Percentiles rank a stretch among this genome's conserved stretches.
Evolutionary conservation across 2,113 vertebrate genomes (phyloP).

Genomic region (Rousettus leschenaultii): DNA sequence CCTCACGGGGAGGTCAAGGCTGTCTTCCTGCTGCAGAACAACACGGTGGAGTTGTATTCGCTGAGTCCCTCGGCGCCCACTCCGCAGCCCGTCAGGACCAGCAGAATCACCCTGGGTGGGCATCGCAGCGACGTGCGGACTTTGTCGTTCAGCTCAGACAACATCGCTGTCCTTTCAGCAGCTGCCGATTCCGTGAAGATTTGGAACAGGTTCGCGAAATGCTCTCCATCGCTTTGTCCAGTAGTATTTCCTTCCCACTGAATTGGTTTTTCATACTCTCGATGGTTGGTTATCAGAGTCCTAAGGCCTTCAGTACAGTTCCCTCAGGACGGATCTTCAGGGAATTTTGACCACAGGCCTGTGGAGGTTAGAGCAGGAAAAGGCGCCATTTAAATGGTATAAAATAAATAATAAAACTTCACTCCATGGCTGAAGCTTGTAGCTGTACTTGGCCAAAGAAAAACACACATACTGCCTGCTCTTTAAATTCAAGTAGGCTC

Average conservation of each 20-base stretch:
- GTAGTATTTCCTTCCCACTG: not conserved
- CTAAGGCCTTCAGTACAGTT: not conserved
- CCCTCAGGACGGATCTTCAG: not conserved
- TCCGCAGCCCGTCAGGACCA: conserved; percentile 81
- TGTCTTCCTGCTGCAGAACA: conserved; percentile 93
- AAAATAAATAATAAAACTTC: not conserved
- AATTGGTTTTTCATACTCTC: not conserved
- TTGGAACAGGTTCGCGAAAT: conserved; percentile 92
- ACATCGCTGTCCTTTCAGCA: conserved; percentile 94
- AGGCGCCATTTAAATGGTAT: not conserved
- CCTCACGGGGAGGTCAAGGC: conserved; percentile 91
- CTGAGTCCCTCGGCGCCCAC: conserved; percentile 78
- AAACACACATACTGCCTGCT: not conserved
- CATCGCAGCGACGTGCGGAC: conserved; percentile 95
- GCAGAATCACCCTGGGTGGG: conserved; percentile 89
- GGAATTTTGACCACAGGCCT: not conserved
- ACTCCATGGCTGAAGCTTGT: not conserved
- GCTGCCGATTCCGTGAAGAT: conserved; percentile 94
- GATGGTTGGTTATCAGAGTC: not conserved
- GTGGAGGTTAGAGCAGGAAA: not conserved
- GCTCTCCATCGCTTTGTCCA: not conserved
- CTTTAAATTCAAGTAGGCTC: not conserved
- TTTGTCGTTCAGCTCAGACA: conserved; percentile 96
- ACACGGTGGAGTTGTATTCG: conserved; percentile 88
- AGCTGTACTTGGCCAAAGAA: not conserved